phyloP scores from a whole-genome alignment of 2,113 vertebrate genomes.

The Trematocara variabile region DNA sequence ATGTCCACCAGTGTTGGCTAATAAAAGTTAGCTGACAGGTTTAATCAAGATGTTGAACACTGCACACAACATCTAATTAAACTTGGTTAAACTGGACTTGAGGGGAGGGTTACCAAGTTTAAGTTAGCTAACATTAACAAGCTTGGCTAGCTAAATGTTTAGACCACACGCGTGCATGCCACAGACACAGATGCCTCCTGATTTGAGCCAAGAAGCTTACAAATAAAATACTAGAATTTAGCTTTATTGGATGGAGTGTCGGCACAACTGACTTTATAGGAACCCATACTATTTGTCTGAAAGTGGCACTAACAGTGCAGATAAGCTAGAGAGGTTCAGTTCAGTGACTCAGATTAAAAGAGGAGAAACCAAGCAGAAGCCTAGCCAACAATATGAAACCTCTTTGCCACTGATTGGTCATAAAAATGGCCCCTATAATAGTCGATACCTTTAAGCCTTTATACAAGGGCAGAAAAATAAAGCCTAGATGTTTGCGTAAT shows the following conservation, averaged over 20 bases:
- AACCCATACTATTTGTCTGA: not conserved
- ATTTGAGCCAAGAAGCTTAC: not conserved
- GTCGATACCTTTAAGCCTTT: not conserved
- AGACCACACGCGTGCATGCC: not conserved
- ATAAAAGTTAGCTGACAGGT: not conserved
- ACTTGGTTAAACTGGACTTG: not conserved
- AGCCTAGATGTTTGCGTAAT: not conserved
- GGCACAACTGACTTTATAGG: not conserved
- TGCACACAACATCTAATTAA: not conserved
- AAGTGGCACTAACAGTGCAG: not conserved
- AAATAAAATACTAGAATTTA: not conserved
- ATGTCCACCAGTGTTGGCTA: not conserved
- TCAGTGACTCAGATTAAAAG: not conserved
- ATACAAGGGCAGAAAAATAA: accelerated
- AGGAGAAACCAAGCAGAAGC: not conserved
- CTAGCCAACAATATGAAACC: not conserved
- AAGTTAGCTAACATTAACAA: not conserved
- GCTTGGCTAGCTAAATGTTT: not conserved
- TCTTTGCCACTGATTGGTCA: not conserved
- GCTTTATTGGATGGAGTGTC: not conserved
- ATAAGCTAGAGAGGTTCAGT: not conserved
- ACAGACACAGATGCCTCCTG: not conserved
- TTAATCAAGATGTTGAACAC: not conserved
- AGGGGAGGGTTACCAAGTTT: not conserved
- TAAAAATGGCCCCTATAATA: not conserved